These are phyloP conservation scores for Cantharis flavilabris DNA, from an alignment of 2,888 invertebrate species.

Conservation along the genomic window DNA sequence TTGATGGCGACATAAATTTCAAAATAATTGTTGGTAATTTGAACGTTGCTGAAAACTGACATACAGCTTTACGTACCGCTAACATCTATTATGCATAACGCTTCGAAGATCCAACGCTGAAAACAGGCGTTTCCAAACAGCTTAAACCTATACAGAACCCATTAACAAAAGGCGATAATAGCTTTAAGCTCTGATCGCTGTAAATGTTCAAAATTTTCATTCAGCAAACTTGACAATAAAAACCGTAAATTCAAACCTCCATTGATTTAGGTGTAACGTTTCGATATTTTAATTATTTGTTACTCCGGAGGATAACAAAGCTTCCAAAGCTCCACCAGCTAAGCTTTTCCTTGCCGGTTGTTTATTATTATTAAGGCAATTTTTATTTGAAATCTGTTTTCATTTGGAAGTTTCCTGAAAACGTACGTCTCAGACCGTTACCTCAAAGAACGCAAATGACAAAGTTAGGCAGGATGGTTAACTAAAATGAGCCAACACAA, in stretches of 20 bases:
- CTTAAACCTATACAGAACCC: neutral
- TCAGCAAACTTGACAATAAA: neutral
- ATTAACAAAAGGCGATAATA: constrained; percentile 3
- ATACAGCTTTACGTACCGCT: neutral
- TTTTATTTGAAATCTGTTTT: neutral
- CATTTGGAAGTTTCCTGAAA: neutral
- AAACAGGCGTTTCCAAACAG: constrained; percentile 11
- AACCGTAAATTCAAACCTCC: neutral
- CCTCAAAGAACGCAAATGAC: neutral
- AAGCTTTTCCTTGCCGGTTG: neutral
- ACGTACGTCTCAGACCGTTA: neutral
- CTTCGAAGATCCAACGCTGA: constrained; percentile 4
- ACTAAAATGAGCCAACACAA: constrained; percentile 8
- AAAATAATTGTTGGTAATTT: constrained; percentile 22
- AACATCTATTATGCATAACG: constrained; percentile 11
- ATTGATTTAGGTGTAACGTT: neutral
- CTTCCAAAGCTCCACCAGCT: neutral
- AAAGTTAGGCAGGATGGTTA: constrained; percentile 7
- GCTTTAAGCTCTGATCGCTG: neutral
- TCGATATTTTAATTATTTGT: neutral
- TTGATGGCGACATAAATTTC: constrained; percentile 16
- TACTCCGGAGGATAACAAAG: neutral
- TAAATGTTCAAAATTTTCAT: neutral
- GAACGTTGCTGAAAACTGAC: constrained; percentile 11
- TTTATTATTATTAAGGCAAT: neutral